Evolutionary conservation across 1,140 invertebrate genomes (phyloP).

Genomic region (Probaryconus sp.): DNA sequence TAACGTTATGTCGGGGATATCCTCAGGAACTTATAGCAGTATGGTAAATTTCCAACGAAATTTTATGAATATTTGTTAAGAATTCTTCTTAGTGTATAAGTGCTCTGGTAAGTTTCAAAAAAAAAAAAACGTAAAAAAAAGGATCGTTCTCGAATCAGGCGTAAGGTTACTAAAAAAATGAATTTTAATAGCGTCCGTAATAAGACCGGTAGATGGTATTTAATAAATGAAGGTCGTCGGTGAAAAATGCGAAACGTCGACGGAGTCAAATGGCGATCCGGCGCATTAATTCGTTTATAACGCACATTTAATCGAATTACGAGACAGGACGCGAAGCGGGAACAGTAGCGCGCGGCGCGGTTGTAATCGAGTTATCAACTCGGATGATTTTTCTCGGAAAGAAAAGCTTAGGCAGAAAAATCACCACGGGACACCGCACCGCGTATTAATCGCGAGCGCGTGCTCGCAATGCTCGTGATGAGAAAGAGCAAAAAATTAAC

Average conservation of each 20-base stretch:
- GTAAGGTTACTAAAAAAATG: no score
- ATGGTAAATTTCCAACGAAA: no score
- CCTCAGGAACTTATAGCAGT: no score
- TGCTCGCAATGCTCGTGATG: slow-evolving; percentile 30
- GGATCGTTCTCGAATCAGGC: no score
- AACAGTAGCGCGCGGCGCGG: slow-evolving; percentile 8
- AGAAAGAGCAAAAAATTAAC: slow-evolving; percentile 42
- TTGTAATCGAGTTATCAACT: slow-evolving; percentile 52
- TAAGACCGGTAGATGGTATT: no score
- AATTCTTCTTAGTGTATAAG: no score
- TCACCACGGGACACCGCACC: slow-evolving; percentile 28
- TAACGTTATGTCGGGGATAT: no score
- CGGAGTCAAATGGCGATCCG: slow-evolving; percentile 28
- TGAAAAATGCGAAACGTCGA: slow-evolving; percentile 20
- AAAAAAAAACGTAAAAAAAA: no score
- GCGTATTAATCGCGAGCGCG: slow-evolving; percentile 33
- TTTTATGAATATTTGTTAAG: no score
- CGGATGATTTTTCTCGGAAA: slow-evolving; percentile 37
- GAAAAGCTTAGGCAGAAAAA: slow-evolving; percentile 46
- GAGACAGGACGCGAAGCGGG: slow-evolving; percentile 25
- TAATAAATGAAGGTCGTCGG: no score
- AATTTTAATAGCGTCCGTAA: no score
- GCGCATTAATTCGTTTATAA: slow-evolving; percentile 51
- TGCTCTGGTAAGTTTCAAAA: no score
- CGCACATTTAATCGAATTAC: slow-evolving; percentile 46